Evolutionary conservation across 2,797 vertebrate genomes (phyloP), one percentile per base, ranked within the genome.

Genomic region (Gymnothorax javanicus): DNA sequence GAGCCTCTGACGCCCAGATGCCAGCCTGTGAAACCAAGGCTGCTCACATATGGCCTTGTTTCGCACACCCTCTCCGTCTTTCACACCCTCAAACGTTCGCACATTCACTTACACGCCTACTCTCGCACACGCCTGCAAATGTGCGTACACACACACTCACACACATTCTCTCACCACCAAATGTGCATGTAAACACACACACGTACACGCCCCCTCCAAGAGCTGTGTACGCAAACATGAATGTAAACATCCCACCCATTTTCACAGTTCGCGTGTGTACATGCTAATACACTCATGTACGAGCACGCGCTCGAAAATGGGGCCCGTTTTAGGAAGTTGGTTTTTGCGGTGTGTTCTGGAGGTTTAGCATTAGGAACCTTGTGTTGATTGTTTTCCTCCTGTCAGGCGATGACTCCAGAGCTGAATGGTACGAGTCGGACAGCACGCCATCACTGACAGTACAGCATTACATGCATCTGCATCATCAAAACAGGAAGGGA

Each of bases 1-100:
- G 15, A 50, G 50, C 33, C 56, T 0, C 9, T 17, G 58, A 20
- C 33, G 52, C 3, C 20, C 62, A 69, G 23, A 83, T 56, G n/a
- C 17, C 50, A 58, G 33, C 4, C 9, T 23, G 15, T 67, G 75
- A 33, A 86, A 27, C 50, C 9, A 54, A 23, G 8, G 50, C 79
- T 50, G 67, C 25, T 71, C 62, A 15, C 7, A 0, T 8, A 25
- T 69, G 93, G 94, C 92, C 92, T 92, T 91, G 86, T 92, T 91
- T 91, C 93, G 89, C 91, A 90, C 90, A 92, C 86, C 62, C 50
- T 87, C 25, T 33, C 60, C 62, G 1, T 43, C 43, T 67, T 52
- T 59, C 73, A 82, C 27, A 87, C 79, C 84, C 87, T 85, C 71
- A 88, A 83, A 83, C 86, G 75, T 58, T 77, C 87, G 87, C 84